Base-by-base conservation (phyloP, 2,888 invertebrate species). In the Andricus curvator region DNA sequence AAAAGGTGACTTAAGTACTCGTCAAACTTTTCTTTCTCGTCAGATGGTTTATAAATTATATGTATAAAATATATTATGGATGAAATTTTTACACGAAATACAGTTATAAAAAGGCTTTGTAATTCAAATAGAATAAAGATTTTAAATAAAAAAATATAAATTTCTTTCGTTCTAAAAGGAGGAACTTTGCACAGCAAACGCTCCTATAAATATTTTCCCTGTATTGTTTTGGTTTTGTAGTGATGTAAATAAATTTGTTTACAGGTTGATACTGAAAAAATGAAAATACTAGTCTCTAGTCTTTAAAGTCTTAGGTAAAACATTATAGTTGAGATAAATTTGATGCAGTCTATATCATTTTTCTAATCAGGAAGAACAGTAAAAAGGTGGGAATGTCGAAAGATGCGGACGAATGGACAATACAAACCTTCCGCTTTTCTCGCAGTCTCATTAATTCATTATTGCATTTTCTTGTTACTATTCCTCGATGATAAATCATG, bases 1-100 rank as follows among this genome's bases (percentile, higher is more conserved):
- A 51, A 48, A 51, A 20, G 17, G 51, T 70, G 70, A 70, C 48
- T 70, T 74, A 74, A 74, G 68, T 68, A 68, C 68, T 44, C 44
- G 15, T 68, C 15, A 44, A 68, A 48, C 1, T 68, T 68, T 44
- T 20, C 8, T 68, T 48, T 67, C 48, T 17, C n/a, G 22, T 25
- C 22, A 25, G 25, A 62, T 62, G 25, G 56, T 66, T 66, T 66
- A 3, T n/a, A 37, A 41, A 37, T 5, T 33, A 67, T 13, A 37
- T 22, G 13, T 15, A 9, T n/a, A 37, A 41, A 37, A n/a, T 33
- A 44, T n/a, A 37, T 41, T n/a, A 37, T 44, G 11, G 22, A 48
- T 3, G 13, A n/a, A 67, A 25, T 44, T 68, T 13, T 1, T 4
- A n/a, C 20, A 44, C 20, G 2, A 22, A 44, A 44, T 25, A 48